A percentile compares a stretch with the other conserved stretches of the same genome.
Evolutionary conservation across 1,140 invertebrate species (phyloP).

Genomic region (Orius insidiosus): DNA sequence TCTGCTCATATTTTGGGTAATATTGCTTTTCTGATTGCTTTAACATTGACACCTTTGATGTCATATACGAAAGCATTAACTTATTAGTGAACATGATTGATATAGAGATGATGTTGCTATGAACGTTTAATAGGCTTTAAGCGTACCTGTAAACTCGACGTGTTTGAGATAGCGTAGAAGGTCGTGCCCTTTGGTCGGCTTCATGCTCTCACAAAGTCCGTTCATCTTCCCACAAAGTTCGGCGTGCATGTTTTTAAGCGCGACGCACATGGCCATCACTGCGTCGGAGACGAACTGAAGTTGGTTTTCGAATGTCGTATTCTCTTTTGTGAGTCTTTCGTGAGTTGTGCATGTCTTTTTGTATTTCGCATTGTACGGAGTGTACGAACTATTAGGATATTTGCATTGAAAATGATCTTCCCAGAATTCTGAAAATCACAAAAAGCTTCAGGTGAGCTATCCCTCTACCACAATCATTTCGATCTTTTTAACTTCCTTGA

Average conservation of each 20-base stretch:
- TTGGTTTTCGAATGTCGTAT: constrained; percentile 74
- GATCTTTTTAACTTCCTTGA: too few species aligned
- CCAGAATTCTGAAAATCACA: constrained; percentile 64
- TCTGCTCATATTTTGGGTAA: neutral
- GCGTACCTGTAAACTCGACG: constrained; percentile 65
- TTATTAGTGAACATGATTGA: constrained; percentile 6
- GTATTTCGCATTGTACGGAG: constrained; percentile 66
- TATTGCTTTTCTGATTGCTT: neutral
- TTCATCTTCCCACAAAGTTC: constrained; percentile 24
- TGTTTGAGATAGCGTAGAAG: constrained; percentile 68
- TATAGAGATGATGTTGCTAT: too few species aligned
- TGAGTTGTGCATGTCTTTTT: constrained; percentile 44
- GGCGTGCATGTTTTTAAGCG: constrained; percentile 63
- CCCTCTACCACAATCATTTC: too few species aligned
- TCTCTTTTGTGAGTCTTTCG: constrained; percentile 49
- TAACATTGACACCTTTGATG: neutral
- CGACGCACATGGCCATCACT: constrained; percentile 78
- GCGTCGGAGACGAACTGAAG: constrained; percentile 86
- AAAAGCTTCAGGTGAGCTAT: too few species aligned
- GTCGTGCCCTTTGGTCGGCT: constrained; percentile 65
- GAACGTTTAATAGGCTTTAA: too few species aligned
- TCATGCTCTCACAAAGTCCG: constrained; percentile 76
- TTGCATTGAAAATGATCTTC: constrained; percentile 76
- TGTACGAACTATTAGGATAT: constrained; percentile 55
- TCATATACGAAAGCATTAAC: constrained; percentile 5